Percentiles rank a stretch among this genome's conserved stretches.
Evolutionary conservation across 2,113 vertebrate genomes (phyloP).

Genomic region (Proterorhinus semilunaris): DNA sequence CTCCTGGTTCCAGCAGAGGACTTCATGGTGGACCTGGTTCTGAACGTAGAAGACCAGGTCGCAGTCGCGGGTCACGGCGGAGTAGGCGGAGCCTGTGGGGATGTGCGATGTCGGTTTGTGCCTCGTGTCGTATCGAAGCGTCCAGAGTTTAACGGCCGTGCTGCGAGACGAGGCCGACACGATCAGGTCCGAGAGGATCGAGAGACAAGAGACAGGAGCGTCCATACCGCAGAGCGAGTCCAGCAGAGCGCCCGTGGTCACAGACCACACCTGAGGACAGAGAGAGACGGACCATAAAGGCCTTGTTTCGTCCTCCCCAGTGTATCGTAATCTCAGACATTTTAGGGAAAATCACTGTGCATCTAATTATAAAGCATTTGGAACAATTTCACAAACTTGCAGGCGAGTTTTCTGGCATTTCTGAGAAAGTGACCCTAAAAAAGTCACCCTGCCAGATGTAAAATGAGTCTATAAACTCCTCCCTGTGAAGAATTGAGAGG

Average conservation of each 20-base stretch:
- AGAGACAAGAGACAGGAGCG: constrained; percentile 62
- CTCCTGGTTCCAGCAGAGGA: constrained; percentile 78
- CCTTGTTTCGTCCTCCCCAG: background rate
- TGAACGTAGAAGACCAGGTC: constrained; percentile 74
- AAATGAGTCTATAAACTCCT: no score
- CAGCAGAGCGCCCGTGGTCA: constrained; percentile 74
- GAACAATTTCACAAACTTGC: no score
- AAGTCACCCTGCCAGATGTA: no score
- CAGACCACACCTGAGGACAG: constrained; percentile 80
- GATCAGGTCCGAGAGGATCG: constrained; percentile 49
- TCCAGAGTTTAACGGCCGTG: constrained; percentile 73
- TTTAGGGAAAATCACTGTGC: no score
- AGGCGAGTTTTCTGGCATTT: no score
- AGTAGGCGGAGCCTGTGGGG: constrained; percentile 67
- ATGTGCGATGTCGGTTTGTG: constrained; percentile 53
- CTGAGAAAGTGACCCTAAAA: no score
- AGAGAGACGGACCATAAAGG: background rate
- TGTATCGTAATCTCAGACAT: no score
- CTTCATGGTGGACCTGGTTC: constrained; percentile 65
- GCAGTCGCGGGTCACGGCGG: constrained; percentile 63
- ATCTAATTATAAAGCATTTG: no score
- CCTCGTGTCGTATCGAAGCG: constrained; percentile 53
- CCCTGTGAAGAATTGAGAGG: no score
- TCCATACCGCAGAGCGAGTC: constrained; percentile 71
- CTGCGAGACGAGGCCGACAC: constrained; percentile 72